Percentiles rank a stretch among this genome's conserved stretches.
Evolutionary conservation across 2,113 vertebrate genomes (phyloP).

Genomic region (Propithecus coquereli): DNA sequence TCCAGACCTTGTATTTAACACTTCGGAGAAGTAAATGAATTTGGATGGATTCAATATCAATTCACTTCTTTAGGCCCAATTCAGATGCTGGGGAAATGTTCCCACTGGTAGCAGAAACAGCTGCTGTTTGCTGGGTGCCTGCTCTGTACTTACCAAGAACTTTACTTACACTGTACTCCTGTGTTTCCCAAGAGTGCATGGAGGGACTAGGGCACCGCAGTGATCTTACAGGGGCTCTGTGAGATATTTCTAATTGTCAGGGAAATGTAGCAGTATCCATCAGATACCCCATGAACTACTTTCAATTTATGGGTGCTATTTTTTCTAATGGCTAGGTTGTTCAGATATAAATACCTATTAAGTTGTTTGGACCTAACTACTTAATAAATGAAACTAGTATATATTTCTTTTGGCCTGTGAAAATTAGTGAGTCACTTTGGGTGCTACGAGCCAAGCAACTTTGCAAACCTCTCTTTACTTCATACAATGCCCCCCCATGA

Average conservation of each 20-base stretch:
- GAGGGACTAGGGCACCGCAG: fast-evolving
- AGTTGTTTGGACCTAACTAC: not conserved
- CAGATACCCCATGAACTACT: not conserved
- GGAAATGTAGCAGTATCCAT: not conserved
- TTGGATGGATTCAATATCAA: not conserved
- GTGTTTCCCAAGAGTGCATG: not conserved
- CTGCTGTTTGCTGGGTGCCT: not conserved
- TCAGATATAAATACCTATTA: not conserved
- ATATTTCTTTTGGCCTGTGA: not conserved
- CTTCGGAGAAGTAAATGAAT: not conserved
- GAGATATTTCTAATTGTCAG: not conserved
- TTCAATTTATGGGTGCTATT: not conserved
- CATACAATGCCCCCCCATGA: not conserved
- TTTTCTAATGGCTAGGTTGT: not conserved
- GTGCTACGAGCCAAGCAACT: not conserved
- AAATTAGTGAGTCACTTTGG: not conserved
- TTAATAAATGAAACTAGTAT: not conserved
- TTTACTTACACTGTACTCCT: not conserved
- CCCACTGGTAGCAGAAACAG: not conserved
- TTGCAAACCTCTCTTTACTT: not conserved
- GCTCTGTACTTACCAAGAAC: not conserved
- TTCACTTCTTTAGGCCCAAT: not conserved
- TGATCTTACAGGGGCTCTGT: not conserved
- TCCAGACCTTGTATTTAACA: not conserved
- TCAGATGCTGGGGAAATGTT: not conserved